Evolutionary conservation across 2,797 vertebrate species (phyloP).

Genomic region (Balearica regulorum): DNA sequence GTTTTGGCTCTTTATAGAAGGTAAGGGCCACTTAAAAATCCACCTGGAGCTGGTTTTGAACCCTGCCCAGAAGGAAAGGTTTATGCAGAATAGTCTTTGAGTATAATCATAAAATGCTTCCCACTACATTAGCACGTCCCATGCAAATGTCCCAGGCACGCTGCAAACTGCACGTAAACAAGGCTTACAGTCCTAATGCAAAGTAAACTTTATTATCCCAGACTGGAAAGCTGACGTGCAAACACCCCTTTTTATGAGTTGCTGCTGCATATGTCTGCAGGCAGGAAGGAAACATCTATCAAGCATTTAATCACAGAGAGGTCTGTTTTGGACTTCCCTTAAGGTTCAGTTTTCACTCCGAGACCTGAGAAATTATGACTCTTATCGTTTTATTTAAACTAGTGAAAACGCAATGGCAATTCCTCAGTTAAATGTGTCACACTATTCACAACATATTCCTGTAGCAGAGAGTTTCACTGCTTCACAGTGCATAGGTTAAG

Average conservation of each 20-base stretch:
- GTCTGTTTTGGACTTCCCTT: background rate
- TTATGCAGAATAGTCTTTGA: background rate
- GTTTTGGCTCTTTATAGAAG: background rate
- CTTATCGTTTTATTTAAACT: background rate
- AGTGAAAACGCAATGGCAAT: background rate
- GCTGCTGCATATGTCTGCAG: background rate
- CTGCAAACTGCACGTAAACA: background rate
- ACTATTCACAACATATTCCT: background rate
- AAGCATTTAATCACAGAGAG: background rate
- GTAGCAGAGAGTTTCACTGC: background rate
- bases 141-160: background rate
- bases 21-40: background rate
- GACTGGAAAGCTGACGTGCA: conserved; percentile 22
- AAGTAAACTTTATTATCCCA: background rate
- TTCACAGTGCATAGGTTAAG: background rate
- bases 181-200: background rate
- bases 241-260: conserved; percentile 24
- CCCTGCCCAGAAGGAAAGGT: background rate
- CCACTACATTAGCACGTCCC: background rate
- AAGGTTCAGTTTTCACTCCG: background rate
- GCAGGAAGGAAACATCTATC: conserved; percentile 38
- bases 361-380: background rate
- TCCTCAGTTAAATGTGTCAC: background rate
- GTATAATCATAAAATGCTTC: background rate
- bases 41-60: background rate